These are phyloP conservation scores for Cataglyphis livida DNA, from an alignment of 2,888 invertebrate genomes.

Conservation along the genomic window DNA sequence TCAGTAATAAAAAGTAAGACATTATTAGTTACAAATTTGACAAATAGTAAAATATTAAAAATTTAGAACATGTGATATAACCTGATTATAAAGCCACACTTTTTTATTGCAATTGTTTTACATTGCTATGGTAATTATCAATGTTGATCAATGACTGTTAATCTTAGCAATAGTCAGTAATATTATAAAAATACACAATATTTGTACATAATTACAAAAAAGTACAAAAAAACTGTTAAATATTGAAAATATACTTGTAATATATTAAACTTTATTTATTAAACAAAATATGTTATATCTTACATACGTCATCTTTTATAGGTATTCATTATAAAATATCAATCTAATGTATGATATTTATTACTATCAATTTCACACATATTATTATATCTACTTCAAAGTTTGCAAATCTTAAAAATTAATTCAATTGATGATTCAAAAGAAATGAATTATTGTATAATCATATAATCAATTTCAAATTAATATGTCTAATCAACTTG, in stretches of 20 bases:
- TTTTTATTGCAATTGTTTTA: slow-evolving; percentile 62
- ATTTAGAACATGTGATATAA: slow-evolving; percentile 63
- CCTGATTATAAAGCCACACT: slow-evolving; percentile 42
- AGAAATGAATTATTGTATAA: not conserved
- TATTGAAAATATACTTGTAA: not conserved
- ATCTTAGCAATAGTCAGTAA: slow-evolving; percentile 6
- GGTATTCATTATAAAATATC: not conserved
- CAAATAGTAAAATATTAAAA: slow-evolving; percentile 61
- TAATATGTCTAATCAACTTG: not conserved
- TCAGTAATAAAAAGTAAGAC: slow-evolving; percentile 1
- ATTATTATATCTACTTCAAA: not conserved
- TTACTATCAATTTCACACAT: not conserved
- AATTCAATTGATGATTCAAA: not conserved
- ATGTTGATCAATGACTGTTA: slow-evolving; percentile 46
- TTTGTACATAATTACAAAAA: not conserved
- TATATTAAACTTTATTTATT: not conserved
- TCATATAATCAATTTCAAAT: not conserved
- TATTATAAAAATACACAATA: not conserved
- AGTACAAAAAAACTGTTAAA: not conserved
- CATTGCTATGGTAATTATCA: slow-evolving; percentile 69
- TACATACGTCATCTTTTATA: not conserved
- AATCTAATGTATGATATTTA: not conserved
- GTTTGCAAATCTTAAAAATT: not conserved
- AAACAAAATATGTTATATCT: not conserved
- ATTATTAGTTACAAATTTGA: slow-evolving; percentile 62